Base-by-base conservation (phyloP, 2,113 vertebrate species). In the Vidua chalybeata region DNA sequence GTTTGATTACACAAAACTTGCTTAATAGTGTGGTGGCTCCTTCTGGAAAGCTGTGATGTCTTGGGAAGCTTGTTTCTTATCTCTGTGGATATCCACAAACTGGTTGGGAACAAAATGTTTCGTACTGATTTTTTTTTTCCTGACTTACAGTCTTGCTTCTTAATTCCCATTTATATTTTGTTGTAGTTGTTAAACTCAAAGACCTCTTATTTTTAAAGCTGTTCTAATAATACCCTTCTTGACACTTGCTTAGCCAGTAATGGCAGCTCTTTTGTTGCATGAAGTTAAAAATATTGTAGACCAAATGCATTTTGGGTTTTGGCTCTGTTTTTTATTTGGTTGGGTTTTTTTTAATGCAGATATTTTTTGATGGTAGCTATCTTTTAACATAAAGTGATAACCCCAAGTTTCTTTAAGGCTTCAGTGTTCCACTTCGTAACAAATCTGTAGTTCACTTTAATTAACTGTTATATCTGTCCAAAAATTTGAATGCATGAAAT, bases 211-310 rank as follows among this genome's bases (percentile, higher is more conserved):
- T 94, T 88, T 86, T 92, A 61, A 94, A 69, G 30, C 43, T 71
- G 10, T 84, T 95, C 73, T 94, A 63, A 66, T 91, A 75, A 75
- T 81, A 68, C 37, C 35, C 58, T 94, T 55, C 69, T 75, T 92
- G 80, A 87, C 23, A 13, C 39, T 92, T 89, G 33, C 86, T 81
- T 78, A 94, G 55, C 72, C 59, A 77, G 76, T 48, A 86, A 58
- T 48, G 72, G 37, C 49, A 77, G 6, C 43, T 88, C 22, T 80
- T 71, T 69, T 84, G 39, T 77, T 88, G 37, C 21, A 11, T 46
- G 30, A 11, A 17, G 63, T 88, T 92, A 93, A 94, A 85, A 90
- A 71, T 87, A 64, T 33, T n/a, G 35, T 78, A 64, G 67, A 80
- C 15, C 41, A 58, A 68, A 43, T 15, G 30, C 27, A 30, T 56